Evolutionary conservation across 1,140 invertebrate genomes (phyloP).

Genomic region (Aphaenogaster floridana): DNA sequence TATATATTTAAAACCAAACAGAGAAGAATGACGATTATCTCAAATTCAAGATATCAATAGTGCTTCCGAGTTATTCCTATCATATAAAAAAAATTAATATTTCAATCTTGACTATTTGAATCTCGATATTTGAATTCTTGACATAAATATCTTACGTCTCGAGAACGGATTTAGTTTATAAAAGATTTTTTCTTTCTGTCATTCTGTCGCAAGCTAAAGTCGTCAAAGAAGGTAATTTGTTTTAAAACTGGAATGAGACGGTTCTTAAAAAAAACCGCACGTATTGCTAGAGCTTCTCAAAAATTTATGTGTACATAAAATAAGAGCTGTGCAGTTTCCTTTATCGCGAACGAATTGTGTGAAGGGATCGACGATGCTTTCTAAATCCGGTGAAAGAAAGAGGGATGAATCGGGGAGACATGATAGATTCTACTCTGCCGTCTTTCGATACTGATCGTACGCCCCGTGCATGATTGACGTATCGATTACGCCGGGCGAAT

Average conservation of each 20-base stretch:
- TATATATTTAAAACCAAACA: background rate
- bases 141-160: background rate
- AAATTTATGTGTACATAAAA: background rate
- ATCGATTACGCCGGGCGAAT: conserved; percentile 61
- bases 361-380: background rate
- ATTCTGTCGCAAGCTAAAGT: background rate
- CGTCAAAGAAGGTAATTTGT: background rate
- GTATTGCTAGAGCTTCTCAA: background rate
- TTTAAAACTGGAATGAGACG: background rate
- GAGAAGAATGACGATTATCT: background rate
- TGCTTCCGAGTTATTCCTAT: background rate
- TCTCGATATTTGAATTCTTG: too few relatives aligned
- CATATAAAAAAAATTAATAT: background rate
- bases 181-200: background rate
- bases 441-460: conserved; percentile 26
- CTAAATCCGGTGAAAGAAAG: conserved; percentile 15
- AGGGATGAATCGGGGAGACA: background rate
- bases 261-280: background rate
- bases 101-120: background rate
- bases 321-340: background rate
- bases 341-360: background rate
- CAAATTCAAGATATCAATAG: background rate
- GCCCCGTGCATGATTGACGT: conserved; percentile 30
- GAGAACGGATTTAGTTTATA: background rate
- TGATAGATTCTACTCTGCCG: background rate